Evolutionary conservation across 2,888 invertebrate species (phyloP).

Genomic region (Galerucella nymphaeae): DNA sequence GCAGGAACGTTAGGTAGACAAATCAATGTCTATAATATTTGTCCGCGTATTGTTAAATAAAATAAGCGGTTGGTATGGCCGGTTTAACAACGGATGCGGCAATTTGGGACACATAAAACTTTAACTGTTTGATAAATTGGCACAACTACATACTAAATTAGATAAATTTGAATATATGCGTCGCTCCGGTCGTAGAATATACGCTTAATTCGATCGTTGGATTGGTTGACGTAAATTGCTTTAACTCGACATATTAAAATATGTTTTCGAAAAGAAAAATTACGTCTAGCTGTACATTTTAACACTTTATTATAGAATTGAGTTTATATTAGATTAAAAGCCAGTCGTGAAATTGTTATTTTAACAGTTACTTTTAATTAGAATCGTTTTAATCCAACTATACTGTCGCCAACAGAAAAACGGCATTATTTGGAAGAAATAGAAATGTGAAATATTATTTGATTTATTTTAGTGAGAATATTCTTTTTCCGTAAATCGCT

Average conservation of each 20-base stretch:
- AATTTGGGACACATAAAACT: slow-evolving; percentile 48
- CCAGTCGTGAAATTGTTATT: too few relatives aligned
- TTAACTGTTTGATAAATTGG: slow-evolving; percentile 50
- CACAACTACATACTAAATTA: slow-evolving; percentile 47
- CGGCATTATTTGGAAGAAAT: too few relatives aligned
- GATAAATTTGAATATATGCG: slow-evolving; percentile 44
- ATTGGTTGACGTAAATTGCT: not conserved
- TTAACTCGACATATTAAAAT: not conserved
- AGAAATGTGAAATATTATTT: too few relatives aligned
- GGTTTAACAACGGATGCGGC: slow-evolving; percentile 45
- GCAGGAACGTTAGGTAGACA: not conserved
- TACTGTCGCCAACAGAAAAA: too few relatives aligned
- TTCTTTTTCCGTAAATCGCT: too few relatives aligned
- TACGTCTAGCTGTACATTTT: not conserved
- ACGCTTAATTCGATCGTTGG: not conserved
- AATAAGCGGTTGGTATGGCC: not conserved
- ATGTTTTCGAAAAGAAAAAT: slow-evolving; percentile 1
- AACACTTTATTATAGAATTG: not conserved
- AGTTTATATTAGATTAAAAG: not conserved
- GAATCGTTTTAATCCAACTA: too few relatives aligned
- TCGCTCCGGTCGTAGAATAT: not conserved
- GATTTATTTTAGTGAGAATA: too few relatives aligned
- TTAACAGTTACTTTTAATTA: too few relatives aligned
- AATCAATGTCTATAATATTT: not conserved
- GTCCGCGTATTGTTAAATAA: not conserved